phyloP scores from a whole-genome alignment of 2,113 vertebrate genomes.

The Marcusenius ussheri region DNA sequence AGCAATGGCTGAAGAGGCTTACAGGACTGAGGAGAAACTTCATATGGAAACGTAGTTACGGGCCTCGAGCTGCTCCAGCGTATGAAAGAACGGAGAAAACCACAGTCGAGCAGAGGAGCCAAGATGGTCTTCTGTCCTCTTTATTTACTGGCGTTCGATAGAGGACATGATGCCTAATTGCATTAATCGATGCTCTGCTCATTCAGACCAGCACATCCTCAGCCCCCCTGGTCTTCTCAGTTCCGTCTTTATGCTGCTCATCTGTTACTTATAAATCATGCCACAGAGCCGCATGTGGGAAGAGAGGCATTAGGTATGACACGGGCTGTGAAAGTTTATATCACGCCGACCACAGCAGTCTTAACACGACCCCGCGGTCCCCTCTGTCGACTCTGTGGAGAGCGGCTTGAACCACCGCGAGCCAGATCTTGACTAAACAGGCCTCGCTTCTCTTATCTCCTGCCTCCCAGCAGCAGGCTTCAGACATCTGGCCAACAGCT shows the following conservation, averaged over 20 bases:
- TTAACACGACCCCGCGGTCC: not conserved
- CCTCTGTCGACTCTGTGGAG: not conserved
- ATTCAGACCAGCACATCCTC: constrained; percentile 38
- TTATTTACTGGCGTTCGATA: not conserved
- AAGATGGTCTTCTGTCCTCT: not conserved
- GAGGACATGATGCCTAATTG: not conserved
- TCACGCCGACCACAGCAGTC: constrained; percentile 58
- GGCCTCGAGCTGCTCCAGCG: not conserved
- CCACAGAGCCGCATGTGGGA: constrained; percentile 61
- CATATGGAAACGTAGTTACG: constrained; percentile 22
- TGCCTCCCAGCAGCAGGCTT: constrained; percentile 51
- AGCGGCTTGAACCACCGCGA: constrained; percentile 54
- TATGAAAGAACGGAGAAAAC: not conserved
- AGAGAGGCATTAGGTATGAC: constrained; percentile 72
- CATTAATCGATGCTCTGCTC: constrained; percentile 41
- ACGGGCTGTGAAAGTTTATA: constrained; percentile 63
- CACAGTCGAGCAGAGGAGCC: not conserved
- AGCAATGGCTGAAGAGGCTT: not conserved
- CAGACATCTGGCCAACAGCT: constrained; percentile 67
- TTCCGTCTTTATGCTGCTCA: constrained; percentile 35
- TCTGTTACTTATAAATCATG: constrained; percentile 73
- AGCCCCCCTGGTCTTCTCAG: constrained; percentile 21
- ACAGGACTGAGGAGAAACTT: not conserved
- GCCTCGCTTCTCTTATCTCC: constrained; percentile 53
- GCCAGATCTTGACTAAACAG: constrained; percentile 41